These are phyloP conservation scores for Rhagium mordax DNA, from an alignment of 2,888 invertebrate genomes.

Conservation along the genomic window DNA sequence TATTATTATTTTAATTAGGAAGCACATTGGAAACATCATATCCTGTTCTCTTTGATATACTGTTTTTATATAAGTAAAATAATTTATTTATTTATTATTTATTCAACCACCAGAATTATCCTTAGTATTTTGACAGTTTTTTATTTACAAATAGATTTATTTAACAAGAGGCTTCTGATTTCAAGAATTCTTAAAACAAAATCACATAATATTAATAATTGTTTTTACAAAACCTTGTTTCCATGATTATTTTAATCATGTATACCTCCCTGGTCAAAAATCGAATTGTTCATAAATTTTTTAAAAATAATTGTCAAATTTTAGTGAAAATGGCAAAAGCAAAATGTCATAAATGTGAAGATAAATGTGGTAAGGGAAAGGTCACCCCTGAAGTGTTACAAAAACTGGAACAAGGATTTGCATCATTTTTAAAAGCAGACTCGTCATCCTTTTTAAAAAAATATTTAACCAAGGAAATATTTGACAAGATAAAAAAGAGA, in stretches of 20 bases:
- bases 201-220: too few relatives aligned
- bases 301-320: slow-evolving; percentile 8
- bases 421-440: slow-evolving; percentile 69
- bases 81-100: too few relatives aligned
- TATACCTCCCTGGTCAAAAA: neutral
- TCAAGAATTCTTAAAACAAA: too few relatives aligned
- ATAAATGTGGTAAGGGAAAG: slow-evolving; percentile 61
- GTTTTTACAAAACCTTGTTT: neutral
- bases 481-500: slow-evolving; percentile 72
- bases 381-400: slow-evolving; percentile 67
- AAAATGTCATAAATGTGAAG: slow-evolving; percentile 59
- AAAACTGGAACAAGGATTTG: slow-evolving; percentile 72
- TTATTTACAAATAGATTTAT: too few relatives aligned
- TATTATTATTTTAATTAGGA: too few relatives aligned
- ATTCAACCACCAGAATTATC: too few relatives aligned
- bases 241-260: slow-evolving; percentile 11
- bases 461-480: slow-evolving; percentile 73
- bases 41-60: too few relatives aligned
- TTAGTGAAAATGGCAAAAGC: slow-evolving; percentile 49
- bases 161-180: too few relatives aligned
- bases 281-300: neutral
- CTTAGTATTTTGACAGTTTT: too few relatives aligned
- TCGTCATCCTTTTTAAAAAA: slow-evolving; percentile 78
- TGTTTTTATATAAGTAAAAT: too few relatives aligned
- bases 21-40: too few relatives aligned